phyloP scores from a whole-genome alignment of 2,113 vertebrate genomes.

The Gadus chalcogrammus region DNA sequence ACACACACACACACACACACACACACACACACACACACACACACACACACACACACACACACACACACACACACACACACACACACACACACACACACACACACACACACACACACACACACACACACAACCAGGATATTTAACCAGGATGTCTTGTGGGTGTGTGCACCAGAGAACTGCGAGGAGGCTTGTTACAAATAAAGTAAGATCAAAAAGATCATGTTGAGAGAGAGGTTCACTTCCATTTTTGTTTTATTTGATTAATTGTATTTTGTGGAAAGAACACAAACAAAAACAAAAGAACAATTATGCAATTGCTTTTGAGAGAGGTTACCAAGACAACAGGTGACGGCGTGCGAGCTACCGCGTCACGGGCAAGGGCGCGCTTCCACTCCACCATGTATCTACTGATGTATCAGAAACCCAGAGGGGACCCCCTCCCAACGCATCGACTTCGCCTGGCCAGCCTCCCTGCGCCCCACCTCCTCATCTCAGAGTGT shows the following conservation, averaged over 20 bases:
- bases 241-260: slow-evolving; percentile 76
- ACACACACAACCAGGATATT: too few relatives aligned
- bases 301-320: slow-evolving; percentile 47
- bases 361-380: slow-evolving; percentile 27
- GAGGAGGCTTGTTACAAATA: too few relatives aligned
- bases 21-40: slow-evolving; percentile 36
- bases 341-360: slow-evolving; percentile 69
- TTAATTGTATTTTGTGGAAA: slow-evolving; percentile 77
- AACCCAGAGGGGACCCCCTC: too few relatives aligned
- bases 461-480: too few relatives aligned
- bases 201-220: slow-evolving; percentile 61
- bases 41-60: too few relatives aligned
- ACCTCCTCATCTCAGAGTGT: too few relatives aligned
- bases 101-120: too few relatives aligned
- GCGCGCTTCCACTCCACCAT: slow-evolving; percentile 48
- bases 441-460: too few relatives aligned
- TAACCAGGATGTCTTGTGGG: too few relatives aligned
- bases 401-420: slow-evolving; percentile 10
- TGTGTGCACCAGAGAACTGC: too few relatives aligned
- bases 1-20: slow-evolving; percentile 30
- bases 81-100: too few relatives aligned
- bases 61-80: too few relatives aligned
- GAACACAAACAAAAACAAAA: slow-evolving; percentile 62
- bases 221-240: slow-evolving; percentile 73
- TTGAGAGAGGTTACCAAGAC: slow-evolving; percentile 75